Evolutionary conservation across 2,888 invertebrate genomes (phyloP), one percentile per base, ranked within the genome.

Genomic region (Mythimna ferrago): DNA sequence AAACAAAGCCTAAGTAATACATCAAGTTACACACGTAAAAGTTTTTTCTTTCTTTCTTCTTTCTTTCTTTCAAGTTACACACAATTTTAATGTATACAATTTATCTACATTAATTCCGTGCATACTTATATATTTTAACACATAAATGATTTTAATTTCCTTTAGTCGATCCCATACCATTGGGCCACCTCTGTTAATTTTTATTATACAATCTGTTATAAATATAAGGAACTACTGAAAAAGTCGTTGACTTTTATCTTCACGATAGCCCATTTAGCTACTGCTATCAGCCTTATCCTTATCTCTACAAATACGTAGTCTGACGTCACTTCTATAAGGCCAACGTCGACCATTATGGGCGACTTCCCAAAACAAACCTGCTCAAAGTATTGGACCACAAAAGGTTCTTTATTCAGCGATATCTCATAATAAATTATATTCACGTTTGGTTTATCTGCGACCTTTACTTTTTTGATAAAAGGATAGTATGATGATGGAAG

Each of bases 311-410:
- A 38, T 35, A 51, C 48, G 66, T 69, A 61, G 60, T 21, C n/a
- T 79, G 74, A 72, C 66, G 69, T 75, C 70, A 81, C 21, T 6
- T 7, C 9, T 77, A 10, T 69, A 74, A 78, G 60, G 82, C 72
- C 82, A 38, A n/a, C 14, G 53, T 6, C 11, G n/a, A 51, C 38
- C 44, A 38, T 56, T 63, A 51, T 16, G 26, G 41, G 61, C 14
- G 41, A 14, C 9, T 48, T 61, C 7, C 54, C 19, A 48, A 65
- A 48, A 60, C 71, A 32, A 2, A 51, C 14, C 38, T 35, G 53
- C 57, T 35, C 65, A 44, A 63, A 58, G 35, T 54, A 11, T 32
- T 61, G 21, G 48, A 41, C 60, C 38, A 71, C 19, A 58, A 41
- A 63, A 63, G 53, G 6, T 48, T 76, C 19, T 60, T 51, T 63